Percentiles rank a stretch among this genome's conserved stretches.
phyloP scores from a whole-genome alignment of 2,888 invertebrate genomes.

The Drosophila leonis region DNA sequence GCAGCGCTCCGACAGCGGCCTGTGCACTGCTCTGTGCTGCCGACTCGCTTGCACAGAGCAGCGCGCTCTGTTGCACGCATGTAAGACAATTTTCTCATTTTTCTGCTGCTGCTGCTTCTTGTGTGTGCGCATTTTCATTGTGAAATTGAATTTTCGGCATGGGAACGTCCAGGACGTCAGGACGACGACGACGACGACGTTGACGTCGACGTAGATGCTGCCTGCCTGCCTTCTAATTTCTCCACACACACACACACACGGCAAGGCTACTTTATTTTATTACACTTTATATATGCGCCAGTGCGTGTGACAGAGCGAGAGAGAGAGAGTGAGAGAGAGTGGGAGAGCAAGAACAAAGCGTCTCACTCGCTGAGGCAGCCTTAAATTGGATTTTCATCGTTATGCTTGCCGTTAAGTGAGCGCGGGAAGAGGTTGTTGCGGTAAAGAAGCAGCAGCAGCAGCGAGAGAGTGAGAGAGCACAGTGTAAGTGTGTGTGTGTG shows the following conservation, averaged over 20 bases:
- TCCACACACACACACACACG: slow-evolving; percentile 66
- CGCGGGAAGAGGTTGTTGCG: slow-evolving; percentile 51
- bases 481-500: background rate
- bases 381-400: slow-evolving; percentile 83
- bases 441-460: slow-evolving; percentile 23
- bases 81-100: slow-evolving; percentile 84
- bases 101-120: slow-evolving; percentile 70
- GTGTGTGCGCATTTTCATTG: slow-evolving; percentile 71
- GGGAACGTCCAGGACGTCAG: slow-evolving; percentile 61
- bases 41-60: slow-evolving; percentile 20
- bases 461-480: slow-evolving; percentile 18
- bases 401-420: slow-evolving; percentile 74
- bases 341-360: slow-evolving; percentile 48
- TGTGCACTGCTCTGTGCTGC: slow-evolving; percentile 20
- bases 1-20: slow-evolving; percentile 44
- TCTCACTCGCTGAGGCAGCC: slow-evolving; percentile 69
- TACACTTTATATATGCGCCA: slow-evolving; percentile 68
- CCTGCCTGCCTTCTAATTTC: slow-evolving; percentile 62
- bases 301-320: slow-evolving; percentile 8
- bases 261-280: slow-evolving; percentile 84
- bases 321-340: slow-evolving; percentile 54
- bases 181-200: slow-evolving; percentile 15
- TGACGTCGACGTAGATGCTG: slow-evolving; percentile 21
- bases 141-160: slow-evolving; percentile 84
- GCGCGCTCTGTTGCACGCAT: slow-evolving; percentile 23